Conservation (phyloP, 2,888 invertebrate genomes). For the Callinectes sapidus region DNA sequence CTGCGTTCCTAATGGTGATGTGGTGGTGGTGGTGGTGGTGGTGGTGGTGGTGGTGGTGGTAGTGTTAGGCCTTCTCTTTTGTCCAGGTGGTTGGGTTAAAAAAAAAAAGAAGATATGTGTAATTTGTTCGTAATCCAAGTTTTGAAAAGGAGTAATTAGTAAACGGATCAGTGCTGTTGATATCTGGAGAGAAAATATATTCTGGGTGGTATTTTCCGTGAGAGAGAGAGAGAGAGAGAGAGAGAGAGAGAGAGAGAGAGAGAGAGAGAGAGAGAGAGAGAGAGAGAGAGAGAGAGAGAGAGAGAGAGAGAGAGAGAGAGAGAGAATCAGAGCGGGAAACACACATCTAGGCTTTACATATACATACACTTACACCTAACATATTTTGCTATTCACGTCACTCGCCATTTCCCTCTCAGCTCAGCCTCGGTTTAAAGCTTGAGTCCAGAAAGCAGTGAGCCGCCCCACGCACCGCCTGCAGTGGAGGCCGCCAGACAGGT, state of each 20-base stretch:
- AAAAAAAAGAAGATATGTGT: not conserved
- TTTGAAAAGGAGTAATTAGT: not conserved
- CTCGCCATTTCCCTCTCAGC: not conserved
- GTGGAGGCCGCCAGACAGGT: not conserved
- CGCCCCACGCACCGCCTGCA: not conserved
- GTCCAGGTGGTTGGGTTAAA: not conserved
- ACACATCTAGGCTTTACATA: not conserved
- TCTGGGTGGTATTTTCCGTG: not conserved
- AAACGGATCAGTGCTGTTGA: not conserved
- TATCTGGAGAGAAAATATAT: not conserved
- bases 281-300: conserved; percentile 20
- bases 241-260: not conserved
- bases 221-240: conserved; percentile 17
- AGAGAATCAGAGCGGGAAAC: not conserved
- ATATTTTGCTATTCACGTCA: not conserved
- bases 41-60: not conserved
- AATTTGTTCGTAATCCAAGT: not conserved
- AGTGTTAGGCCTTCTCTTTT: not conserved
- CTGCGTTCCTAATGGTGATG: not conserved
- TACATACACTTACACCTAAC: not conserved
- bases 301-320: not conserved
- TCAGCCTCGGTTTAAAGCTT: not conserved
- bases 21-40: not conserved
- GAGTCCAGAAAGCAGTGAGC: not conserved
- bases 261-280: conserved; percentile 13